phyloP scores from a whole-genome alignment of 2,797 vertebrate genomes.

The Podargus strigoides region DNA sequence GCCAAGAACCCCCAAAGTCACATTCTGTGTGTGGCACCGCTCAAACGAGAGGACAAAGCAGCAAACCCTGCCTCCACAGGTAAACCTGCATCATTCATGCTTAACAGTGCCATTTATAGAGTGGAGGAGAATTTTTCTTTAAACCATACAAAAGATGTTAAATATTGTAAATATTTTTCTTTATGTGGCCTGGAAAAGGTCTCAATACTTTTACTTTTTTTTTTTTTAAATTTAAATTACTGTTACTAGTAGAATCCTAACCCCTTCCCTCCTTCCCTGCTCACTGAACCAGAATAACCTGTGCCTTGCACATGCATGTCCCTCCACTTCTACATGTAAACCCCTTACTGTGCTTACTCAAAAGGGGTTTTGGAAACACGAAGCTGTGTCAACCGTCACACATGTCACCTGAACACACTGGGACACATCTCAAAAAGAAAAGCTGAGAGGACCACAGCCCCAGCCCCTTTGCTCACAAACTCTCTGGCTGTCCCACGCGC shows the following conservation, averaged over 20 bases:
- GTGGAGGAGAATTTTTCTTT: background rate
- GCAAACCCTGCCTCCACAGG: background rate
- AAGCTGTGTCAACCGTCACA: background rate
- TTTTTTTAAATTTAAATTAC: background rate
- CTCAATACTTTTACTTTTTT: background rate
- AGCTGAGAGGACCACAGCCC: background rate
- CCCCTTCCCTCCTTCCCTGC: background rate
- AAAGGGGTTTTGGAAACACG: background rate
- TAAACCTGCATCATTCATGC: background rate
- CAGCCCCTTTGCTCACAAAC: background rate
- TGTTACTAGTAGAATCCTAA: accelerated
- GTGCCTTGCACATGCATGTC: background rate
- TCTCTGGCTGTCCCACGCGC: background rate
- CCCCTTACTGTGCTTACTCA: background rate
- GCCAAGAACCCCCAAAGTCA: background rate
- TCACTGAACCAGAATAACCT: background rate
- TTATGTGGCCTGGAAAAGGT: background rate
- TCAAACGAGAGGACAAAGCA: background rate
- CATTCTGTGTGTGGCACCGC: background rate
- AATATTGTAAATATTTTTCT: background rate
- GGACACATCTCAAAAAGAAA: background rate
- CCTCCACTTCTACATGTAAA: accelerated
- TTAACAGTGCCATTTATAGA: background rate
- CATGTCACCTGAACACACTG: background rate
- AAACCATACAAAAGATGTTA: background rate